Base-by-base conservation (phyloP, 2,113 vertebrate genomes). In the Epinephelus moara region DNA sequence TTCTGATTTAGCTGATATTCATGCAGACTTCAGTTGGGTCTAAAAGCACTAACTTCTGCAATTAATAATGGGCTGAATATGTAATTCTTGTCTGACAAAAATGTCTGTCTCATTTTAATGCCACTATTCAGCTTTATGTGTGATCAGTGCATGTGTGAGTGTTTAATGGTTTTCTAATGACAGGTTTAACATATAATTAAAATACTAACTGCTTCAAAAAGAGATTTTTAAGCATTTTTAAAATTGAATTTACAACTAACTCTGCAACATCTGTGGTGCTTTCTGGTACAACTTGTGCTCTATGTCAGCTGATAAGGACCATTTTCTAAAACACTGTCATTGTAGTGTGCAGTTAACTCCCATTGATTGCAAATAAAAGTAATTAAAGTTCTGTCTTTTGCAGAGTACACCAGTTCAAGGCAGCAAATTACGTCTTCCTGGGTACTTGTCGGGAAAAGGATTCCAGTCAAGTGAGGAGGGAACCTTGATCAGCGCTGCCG, bases 371-470 rank as follows among this genome's bases (percentile, higher is more conserved):
- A 66, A 49, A 13, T 47, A 3, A 13, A 55, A 66, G 4, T 18
- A 59, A 84, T 21, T 4, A 7, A 82, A 45, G 25, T 23, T 59
- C 0, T 74, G 10, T 88, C 15, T 83, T 81, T 70, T 60, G 17
- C 88, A 99, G 98, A 95, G 94, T 77, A 98, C 97, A 6, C 95
- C 97, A 0, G 98, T 99, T 85, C 97, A 98, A 91, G 98, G 98
- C 90, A 99, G 97, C 92, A 99, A 98, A 90, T 95, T 99, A 42
- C 96, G 97, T 70, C 95, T 99, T 80, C 98, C 98, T 25, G 98
- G 98, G 7, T 99, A 99, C 78, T 91, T 99, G 8, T 99, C 98
- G 33, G 98, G 98, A 52, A 99, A 99, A 91, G 96, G 97, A 30
- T 99, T 99, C 89, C 98, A 99, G 89, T 97, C 97, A 1, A 94